Conservation (phyloP, 1,140 invertebrate genomes). For the Aphis gossypii region DNA sequence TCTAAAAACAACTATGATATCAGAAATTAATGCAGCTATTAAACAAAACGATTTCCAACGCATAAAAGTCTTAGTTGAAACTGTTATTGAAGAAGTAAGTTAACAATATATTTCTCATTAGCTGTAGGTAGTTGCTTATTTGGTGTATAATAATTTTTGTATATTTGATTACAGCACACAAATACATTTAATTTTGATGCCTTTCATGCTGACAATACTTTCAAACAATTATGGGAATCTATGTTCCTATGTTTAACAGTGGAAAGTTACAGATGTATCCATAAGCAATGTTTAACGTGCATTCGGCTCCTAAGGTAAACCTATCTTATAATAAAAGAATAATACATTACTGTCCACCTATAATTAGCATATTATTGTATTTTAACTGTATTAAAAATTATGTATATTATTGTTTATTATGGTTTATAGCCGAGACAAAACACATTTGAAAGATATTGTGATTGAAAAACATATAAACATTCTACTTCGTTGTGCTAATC, state of each 20-base stretch:
- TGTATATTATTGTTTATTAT: background rate
- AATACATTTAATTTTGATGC: slow-evolving; percentile 67
- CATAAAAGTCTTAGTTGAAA: slow-evolving; percentile 6
- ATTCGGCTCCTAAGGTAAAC: slow-evolving; percentile 69
- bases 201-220: slow-evolving; percentile 66
- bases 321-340: background rate
- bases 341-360: background rate
- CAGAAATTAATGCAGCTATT: slow-evolving; percentile 32
- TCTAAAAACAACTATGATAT: background rate
- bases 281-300: slow-evolving; percentile 66
- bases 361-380: background rate
- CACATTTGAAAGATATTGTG: slow-evolving; percentile 73
- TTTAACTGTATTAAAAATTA: background rate
- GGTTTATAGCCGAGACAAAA: slow-evolving; percentile 76
- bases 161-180: slow-evolving; percentile 65
- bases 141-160: background rate
- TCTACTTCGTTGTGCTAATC: slow-evolving; percentile 72
- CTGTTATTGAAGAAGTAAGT: slow-evolving; percentile 35
- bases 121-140: background rate
- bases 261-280: slow-evolving; percentile 63
- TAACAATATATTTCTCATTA: background rate
- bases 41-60: slow-evolving; percentile 38
- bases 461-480: slow-evolving; percentile 72
- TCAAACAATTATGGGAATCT: slow-evolving; percentile 67
- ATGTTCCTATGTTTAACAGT: slow-evolving; percentile 67